Base-by-base conservation (phyloP, 37 sponge, comb jelly and placozoan species). In the Axinella damicornis region DNA sequence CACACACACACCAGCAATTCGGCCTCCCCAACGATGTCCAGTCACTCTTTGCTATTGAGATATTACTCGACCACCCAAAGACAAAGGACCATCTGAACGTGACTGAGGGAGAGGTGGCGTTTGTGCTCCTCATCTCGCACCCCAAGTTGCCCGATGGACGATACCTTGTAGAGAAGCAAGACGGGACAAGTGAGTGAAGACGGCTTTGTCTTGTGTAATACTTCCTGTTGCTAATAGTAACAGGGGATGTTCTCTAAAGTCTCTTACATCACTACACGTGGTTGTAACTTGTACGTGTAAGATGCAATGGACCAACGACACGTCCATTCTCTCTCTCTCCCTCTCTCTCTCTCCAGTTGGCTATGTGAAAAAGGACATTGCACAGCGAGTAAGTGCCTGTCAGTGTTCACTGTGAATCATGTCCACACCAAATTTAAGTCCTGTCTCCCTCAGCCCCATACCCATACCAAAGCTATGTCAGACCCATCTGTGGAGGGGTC, bases 151-250 rank as follows among this genome's bases (percentile, higher is more conserved):
- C 91, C 12, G 38, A 67, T 12, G 77, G 67, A 5, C 57, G 72
- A 38, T 91, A 85, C 71, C 35, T 91, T 37, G 82, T 64, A 25
- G 87, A 91, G 77, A 91, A 91, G 58, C 82, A 83, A n/a, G 88
- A 87, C 65, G 92, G 92, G 14, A 60, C 79, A 53, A 36, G 88
- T 92, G 61, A 65, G 84, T 72, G 2, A 36, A n/a, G n/a, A n/a
- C n/a, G n/a, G n/a, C n/a, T n/a, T n/a, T n/a, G n/a, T n/a, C n/a
- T n/a, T n/a, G n/a, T 38, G 18, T 19, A 19, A 18, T 15, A 19
- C 17, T 56, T 56, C 15, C 17, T 15, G 17, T 56, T 18, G 18
- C 17, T 56, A 19, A 18, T 15, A 18, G 57, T 56, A 56, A 19
- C 15, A 15, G 17, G 18, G 15, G 57, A 56, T 19, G 18, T 19